A percentile compares a stretch with the other conserved stretches of the same genome.
Conservation (phyloP, 2,797 vertebrate species). For the Diplodus puntazzo region DNA sequence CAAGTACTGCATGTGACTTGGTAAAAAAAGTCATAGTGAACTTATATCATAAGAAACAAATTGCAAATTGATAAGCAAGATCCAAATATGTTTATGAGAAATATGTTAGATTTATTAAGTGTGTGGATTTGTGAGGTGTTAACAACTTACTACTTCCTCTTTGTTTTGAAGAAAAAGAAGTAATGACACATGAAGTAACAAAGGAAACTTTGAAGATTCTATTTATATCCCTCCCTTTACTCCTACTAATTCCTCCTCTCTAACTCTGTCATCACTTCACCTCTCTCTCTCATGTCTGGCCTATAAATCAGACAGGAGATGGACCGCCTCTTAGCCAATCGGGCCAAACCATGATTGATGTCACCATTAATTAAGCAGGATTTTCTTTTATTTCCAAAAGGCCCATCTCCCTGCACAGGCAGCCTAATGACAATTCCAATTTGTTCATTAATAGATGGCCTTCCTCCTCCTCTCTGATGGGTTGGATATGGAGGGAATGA, state of each 20-base stretch:
- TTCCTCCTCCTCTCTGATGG: conserved; percentile 57
- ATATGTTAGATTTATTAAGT: neutral
- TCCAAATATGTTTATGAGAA: neutral
- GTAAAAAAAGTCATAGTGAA: neutral
- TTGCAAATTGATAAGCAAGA: neutral
- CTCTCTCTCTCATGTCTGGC: conserved; percentile 38
- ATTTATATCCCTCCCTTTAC: conserved; percentile 26
- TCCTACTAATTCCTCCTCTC: conserved; percentile 27
- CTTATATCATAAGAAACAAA: neutral
- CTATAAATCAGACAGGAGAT: conserved; percentile 70
- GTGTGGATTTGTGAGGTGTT: neutral
- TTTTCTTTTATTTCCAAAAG: conserved; percentile 75
- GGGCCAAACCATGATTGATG: conserved; percentile 71
- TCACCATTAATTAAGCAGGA: conserved; percentile 71
- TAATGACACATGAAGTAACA: conserved; percentile 11
- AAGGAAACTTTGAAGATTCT: conserved; percentile 45
- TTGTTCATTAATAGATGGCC: conserved; percentile 64
- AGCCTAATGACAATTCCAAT: conserved; percentile 65
- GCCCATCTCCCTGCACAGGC: conserved; percentile 57
- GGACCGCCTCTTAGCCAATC: conserved; percentile 66
- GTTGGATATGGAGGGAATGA: conserved; percentile 32
- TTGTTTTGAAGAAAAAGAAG: neutral
- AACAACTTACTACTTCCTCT: neutral
- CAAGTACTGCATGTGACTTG: neutral
- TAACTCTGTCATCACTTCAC: conserved; percentile 49